Base-by-base conservation (phyloP, 2,113 vertebrate genomes). In the Meriones unguiculatus region DNA sequence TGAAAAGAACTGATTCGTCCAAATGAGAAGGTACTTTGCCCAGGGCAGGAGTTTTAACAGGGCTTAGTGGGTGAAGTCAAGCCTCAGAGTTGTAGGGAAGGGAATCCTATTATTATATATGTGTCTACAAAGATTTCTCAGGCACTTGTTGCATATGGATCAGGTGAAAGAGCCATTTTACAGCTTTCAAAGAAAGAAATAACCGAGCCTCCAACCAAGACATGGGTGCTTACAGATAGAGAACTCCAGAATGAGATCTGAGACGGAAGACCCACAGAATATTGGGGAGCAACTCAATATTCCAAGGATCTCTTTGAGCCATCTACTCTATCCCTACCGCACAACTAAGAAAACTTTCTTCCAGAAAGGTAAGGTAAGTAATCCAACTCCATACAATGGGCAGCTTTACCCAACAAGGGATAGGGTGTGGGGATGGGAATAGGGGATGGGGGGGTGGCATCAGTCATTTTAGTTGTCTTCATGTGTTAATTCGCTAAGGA, bases 141-240 rank as follows among this genome's bases (percentile, higher is more conserved):
- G 73, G 32, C 14, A 67, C 17, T 50, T 52, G 17, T 76, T 69
- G 54, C 41, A 22, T 57, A 13, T 57, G 82, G 54, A 10, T 50
- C 89, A 57, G 35, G 75, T 5, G 25, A 35, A 64, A 89, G 2
- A 54, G 41, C 10, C 28, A 14, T 69, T 67, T 28, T 81, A 32
- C 67, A 81, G 11, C 86, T 87, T 94, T 87, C 54, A 28, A 67
- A 80, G 20, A 54, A 89, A 87, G 54, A 64, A 87, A 50, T 93
- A 82, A 62, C 2, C 25, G 41, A 80, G 72, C n/a, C 69, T 67
- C 62, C 73, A 82, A 24, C 69, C 35, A 57, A 80, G 65, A 87
- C 24, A 46, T 11, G 35, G 3, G 13, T 32, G 72, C 54, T 4
- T 62, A 50, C 46, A 89, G 57, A 69, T 70, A 64, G 69, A 57